These are phyloP conservation scores for Plutomurus gul DNA, from an alignment of 1,140 invertebrate genomes.

Conservation along the genomic window DNA sequence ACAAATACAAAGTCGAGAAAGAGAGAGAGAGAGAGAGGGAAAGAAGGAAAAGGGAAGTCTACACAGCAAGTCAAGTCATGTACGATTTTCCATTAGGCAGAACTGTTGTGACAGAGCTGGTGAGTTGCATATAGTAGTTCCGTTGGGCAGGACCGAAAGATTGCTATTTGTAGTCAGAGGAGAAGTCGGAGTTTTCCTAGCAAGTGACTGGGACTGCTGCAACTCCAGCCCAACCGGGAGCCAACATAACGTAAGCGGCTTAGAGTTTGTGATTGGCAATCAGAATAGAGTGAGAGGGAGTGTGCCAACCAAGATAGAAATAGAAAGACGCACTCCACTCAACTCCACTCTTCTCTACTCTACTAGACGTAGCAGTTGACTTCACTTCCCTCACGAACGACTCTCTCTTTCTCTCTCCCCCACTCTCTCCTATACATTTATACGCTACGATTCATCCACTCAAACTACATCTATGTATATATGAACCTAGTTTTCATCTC, in stretches of 20 bases:
- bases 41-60: background rate
- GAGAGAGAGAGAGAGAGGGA: constrained; percentile 5
- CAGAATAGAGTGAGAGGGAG: constrained; percentile 47
- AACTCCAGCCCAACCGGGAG: constrained; percentile 26
- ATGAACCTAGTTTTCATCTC: too few species aligned
- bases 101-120: too few species aligned
- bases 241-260: constrained; percentile 47
- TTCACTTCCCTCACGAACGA: background rate
- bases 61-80: too few species aligned
- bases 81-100: too few species aligned
- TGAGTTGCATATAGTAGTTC: background rate
- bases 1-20: background rate
- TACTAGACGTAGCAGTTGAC: too few species aligned
- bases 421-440: background rate
- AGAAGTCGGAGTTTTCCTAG: background rate
- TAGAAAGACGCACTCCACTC: constrained; percentile 33
- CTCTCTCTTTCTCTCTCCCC: background rate
- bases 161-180: constrained; percentile 8
- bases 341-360: background rate
- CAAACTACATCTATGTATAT: too few species aligned
- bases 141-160: background rate
- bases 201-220: background rate
- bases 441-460: background rate
- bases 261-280: constrained; percentile 53
- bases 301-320: constrained; percentile 44